Evolutionary conservation across 2,888 invertebrate genomes (phyloP).

Genomic region (Emmelina monodactyla): DNA sequence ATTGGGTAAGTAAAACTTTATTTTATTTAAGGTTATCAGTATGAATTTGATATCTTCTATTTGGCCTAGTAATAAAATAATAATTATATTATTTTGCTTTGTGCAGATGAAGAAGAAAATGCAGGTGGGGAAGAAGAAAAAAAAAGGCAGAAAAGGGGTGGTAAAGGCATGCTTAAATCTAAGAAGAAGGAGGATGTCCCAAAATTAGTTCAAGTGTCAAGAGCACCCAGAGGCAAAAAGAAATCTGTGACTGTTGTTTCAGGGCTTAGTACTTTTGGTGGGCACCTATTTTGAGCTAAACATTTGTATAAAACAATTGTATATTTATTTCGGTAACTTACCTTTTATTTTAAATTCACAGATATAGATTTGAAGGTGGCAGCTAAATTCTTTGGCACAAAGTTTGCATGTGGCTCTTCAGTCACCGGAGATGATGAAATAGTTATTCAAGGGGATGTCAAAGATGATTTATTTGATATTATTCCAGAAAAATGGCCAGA

Average conservation of each 20-base stretch:
- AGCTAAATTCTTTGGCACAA: conserved; percentile 96
- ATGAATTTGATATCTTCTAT: conserved; percentile 4
- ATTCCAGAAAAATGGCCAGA: conserved; percentile 99
- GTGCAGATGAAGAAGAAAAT: conserved; percentile 69
- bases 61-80: not conserved
- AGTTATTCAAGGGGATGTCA: conserved; percentile 98
- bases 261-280: conserved; percentile 93
- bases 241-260: conserved; percentile 98
- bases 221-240: conserved; percentile 96
- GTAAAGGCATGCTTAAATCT: conserved; percentile 93
- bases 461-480: conserved; percentile 97
- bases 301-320: not conserved
- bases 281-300: conserved; percentile 8
- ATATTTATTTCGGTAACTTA: not conserved
- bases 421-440: conserved; percentile 99
- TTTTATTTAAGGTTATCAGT: conserved; percentile 8
- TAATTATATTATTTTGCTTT: too few species aligned
- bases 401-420: conserved; percentile 99
- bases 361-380: conserved; percentile 98
- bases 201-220: conserved; percentile 83
- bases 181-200: conserved; percentile 94
- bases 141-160: conserved; percentile 95
- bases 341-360: too few species aligned
- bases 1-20: conserved; percentile 56
- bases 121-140: conserved; percentile 89